These are phyloP conservation scores for Dicyrtoma fusca DNA, from an alignment of 2,888 invertebrate species.

Conservation along the genomic window DNA sequence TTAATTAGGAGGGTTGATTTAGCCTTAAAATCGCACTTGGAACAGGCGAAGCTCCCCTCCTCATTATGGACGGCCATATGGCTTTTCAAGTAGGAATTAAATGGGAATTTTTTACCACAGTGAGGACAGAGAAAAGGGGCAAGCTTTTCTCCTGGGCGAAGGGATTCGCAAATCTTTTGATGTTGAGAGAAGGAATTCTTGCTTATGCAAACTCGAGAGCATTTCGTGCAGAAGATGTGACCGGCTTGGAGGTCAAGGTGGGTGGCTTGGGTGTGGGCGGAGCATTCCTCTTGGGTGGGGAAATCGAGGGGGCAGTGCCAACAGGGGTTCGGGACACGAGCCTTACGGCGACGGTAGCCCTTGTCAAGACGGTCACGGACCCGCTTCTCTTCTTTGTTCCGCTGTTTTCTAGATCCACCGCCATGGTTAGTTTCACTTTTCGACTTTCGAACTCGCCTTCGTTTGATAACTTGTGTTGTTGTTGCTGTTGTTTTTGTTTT, in stretches of 20 bases:
- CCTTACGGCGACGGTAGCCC: slow-evolving; percentile 6
- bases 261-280: slow-evolving; percentile 10
- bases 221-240: slow-evolving; percentile 2
- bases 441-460: too few species aligned
- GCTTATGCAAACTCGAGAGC: slow-evolving; percentile 10
- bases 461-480: too few species aligned
- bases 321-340: slow-evolving; percentile 3
- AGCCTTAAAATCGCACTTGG: neutral
- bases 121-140: neutral
- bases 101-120: slow-evolving; percentile 14
- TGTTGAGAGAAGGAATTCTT: neutral
- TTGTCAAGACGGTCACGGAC: neutral
- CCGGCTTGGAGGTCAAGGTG: neutral
- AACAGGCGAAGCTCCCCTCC: neutral
- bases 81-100: neutral
- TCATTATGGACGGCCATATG: slow-evolving; percentile 3
- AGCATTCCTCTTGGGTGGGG: slow-evolving; percentile 7
- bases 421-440: too few species aligned
- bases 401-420: too few species aligned
- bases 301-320: slow-evolving; percentile 21
- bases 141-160: neutral
- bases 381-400: too few species aligned
- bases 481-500: too few species aligned
- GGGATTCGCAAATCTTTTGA: neutral
- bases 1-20: neutral